Percentiles rank a stretch among this genome's conserved stretches.
These are phyloP conservation scores for Athene cunicularia DNA, from an alignment of 2,113 vertebrate genomes.

Conservation along the genomic window DNA sequence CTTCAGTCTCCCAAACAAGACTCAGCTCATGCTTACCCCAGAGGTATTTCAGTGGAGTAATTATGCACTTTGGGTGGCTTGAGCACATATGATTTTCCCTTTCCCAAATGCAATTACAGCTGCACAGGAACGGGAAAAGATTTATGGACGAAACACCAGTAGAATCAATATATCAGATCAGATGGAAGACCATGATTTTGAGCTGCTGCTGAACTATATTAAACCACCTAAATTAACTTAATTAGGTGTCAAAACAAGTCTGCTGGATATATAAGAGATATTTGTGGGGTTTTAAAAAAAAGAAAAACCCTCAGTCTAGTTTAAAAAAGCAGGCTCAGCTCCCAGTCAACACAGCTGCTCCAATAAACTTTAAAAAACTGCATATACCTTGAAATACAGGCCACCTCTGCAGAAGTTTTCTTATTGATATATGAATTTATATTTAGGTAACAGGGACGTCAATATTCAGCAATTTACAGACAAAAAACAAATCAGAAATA, in stretches of 20 bases:
- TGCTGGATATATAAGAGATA: background rate
- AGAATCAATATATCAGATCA: background rate
- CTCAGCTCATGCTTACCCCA: background rate
- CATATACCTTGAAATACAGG: background rate
- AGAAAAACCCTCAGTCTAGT: background rate
- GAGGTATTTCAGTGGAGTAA: background rate
- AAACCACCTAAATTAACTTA: slow-evolving; percentile 32
- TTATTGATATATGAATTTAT: no score
- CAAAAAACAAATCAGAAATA: background rate
- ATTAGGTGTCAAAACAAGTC: background rate
- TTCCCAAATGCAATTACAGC: background rate
- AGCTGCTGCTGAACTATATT: slow-evolving; percentile 7
- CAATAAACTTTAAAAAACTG: background rate
- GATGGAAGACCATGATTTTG: background rate
- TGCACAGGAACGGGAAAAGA: background rate
- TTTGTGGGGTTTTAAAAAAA: background rate
- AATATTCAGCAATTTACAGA: background rate
- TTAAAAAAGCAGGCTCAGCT: background rate
- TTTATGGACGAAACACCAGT: background rate
- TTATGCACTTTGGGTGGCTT: background rate
- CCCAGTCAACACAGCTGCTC: background rate
- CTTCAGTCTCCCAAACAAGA: background rate
- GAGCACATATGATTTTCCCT: background rate
- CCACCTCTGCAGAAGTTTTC: background rate
- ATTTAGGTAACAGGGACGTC: background rate